Evolutionary conservation across 2,113 vertebrate species (phyloP).

Genomic region (Oenanthe melanoleuca): DNA sequence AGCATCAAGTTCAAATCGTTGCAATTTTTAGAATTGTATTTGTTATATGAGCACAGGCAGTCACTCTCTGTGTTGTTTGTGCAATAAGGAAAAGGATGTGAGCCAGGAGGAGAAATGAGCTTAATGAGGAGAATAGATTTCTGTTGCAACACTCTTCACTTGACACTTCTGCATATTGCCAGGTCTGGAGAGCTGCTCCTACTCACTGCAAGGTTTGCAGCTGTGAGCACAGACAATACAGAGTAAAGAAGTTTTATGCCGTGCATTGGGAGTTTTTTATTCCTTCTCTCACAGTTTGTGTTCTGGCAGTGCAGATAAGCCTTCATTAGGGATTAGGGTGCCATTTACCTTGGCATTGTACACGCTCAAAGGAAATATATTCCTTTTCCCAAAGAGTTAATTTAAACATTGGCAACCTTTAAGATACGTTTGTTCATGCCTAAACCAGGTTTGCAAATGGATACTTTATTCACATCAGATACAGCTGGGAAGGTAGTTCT

Average conservation of each 20-base stretch:
- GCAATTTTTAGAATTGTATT: not conserved
- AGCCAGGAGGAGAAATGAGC: not conserved
- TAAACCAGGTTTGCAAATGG: conserved; percentile 11
- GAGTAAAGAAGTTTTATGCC: conserved; percentile 14
- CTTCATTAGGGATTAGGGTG: conserved; percentile 30
- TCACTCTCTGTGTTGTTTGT: not conserved
- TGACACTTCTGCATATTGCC: not conserved
- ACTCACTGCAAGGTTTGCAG: not conserved
- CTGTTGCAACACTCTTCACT: not conserved
- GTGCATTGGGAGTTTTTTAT: not conserved
- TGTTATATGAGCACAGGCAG: not conserved
- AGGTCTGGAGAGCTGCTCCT: not conserved
- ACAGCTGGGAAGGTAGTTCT: not conserved
- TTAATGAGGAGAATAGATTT: not conserved
- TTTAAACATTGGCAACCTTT: conserved; percentile 53
- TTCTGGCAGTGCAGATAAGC: conserved; percentile 30
- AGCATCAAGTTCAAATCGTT: not conserved
- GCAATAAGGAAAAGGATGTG: not conserved
- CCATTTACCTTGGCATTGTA: conserved; percentile 39
- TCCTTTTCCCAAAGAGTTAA: conserved; percentile 55
- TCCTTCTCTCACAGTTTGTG: not conserved
- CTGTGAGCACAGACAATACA: conserved; percentile 30
- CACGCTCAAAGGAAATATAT: not conserved
- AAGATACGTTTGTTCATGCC: not conserved
- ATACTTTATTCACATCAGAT: conserved; percentile 12